Conservation (phyloP, 2,113 vertebrate species). For the Rattus rattus region DNA sequence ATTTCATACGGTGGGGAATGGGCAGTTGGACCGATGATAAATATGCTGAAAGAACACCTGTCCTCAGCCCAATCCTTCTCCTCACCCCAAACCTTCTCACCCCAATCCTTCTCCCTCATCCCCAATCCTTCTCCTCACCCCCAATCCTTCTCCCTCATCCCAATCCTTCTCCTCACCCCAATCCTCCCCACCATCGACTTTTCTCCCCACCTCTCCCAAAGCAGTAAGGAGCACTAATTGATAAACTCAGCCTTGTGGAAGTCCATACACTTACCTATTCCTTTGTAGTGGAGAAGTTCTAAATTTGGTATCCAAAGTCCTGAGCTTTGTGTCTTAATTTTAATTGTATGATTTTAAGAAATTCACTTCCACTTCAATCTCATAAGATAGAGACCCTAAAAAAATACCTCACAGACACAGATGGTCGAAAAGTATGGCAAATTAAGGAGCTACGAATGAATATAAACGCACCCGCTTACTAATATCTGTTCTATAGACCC, state of each 20-base stretch:
- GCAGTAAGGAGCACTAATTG: background rate
- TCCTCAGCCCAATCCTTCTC: no score
- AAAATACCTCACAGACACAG: background rate
- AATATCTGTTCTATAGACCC: background rate
- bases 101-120: no score
- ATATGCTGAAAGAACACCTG: background rate
- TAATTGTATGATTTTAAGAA: slow-evolving; percentile 3
- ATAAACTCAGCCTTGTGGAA: background rate
- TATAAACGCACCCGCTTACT: background rate
- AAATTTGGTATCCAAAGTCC: background rate
- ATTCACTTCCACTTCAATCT: slow-evolving; percentile 17
- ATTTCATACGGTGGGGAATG: background rate
- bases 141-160: no score
- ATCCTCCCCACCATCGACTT: no score
- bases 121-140: no score
- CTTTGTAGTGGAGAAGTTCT: background rate
- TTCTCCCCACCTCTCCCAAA: background rate
- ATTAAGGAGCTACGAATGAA: background rate
- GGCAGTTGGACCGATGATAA: background rate
- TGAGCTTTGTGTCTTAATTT: background rate
- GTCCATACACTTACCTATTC: background rate
- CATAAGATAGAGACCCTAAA: slow-evolving; percentile 1
- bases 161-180: no score
- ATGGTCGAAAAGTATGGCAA: background rate
- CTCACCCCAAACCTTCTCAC: no score